Conservation (phyloP, 1,140 invertebrate species). For the honey bee (Apis mellifera) region Amel_HAv3.1 CM009946.2:3842501-3843000, state of each 20-base stretch:
- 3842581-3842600: slow-evolving; percentile 28
- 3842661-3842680: slow-evolving; percentile 50
- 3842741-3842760: slow-evolving; percentile 54
- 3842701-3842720: slow-evolving; percentile 54
- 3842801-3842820: slow-evolving; percentile 48
- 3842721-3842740: slow-evolving; percentile 52
- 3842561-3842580: slow-evolving; percentile 35
- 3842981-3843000: background rate
- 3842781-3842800: slow-evolving; percentile 40
- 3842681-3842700: slow-evolving; percentile 49
- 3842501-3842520: background rate
- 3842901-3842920: slow-evolving; percentile 8
- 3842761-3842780: slow-evolving; percentile 54
- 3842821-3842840: slow-evolving; percentile 38
- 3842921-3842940: background rate
- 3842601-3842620: slow-evolving; percentile 22
- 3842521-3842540: background rate
- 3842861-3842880: background rate
- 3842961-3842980: background rate
- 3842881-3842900: slow-evolving; percentile 18
- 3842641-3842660: slow-evolving; percentile 53
- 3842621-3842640: slow-evolving; percentile 36
- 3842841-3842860: slow-evolving; percentile 12
- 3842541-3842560: background rate
- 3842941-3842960: no score